A percentile compares a stretch with the other conserved stretches of the same genome.
These are phyloP conservation scores for Amblyopsis rosae DNA, from an alignment of 2,113 vertebrate species.

Conservation along the genomic window DNA sequence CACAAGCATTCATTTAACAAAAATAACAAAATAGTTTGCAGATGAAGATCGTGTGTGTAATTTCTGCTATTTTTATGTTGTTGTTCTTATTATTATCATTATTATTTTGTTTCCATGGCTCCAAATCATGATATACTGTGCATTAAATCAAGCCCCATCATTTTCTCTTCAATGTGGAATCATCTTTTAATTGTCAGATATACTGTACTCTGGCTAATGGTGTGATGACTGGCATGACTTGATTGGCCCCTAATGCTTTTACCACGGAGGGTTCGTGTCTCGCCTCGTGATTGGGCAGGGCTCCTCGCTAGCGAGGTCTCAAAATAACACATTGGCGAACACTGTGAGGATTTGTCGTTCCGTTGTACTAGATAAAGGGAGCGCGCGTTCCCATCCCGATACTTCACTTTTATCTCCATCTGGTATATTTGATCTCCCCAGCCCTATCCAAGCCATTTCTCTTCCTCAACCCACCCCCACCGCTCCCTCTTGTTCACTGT, in stretches of 20 bases:
- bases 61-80: too few species aligned
- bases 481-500: constrained; percentile 57
- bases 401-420: constrained; percentile 10
- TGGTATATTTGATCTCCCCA: constrained; percentile 34
- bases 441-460: constrained; percentile 23
- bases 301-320: background rate
- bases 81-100: too few species aligned
- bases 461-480: constrained; percentile 32
- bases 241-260: constrained; percentile 77
- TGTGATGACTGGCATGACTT: constrained; percentile 86
- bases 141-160: constrained; percentile 82
- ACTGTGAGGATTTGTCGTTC: background rate
- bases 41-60: too few species aligned
- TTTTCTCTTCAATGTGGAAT: constrained; percentile 88
- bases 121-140: background rate
- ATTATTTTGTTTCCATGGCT: too few species aligned
- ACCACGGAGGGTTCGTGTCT: constrained; percentile 81
- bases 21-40: too few species aligned
- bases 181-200: constrained; percentile 91
- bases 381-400: constrained; percentile 2
- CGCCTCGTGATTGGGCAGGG: constrained; percentile 52
- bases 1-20: too few species aligned
- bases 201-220: constrained; percentile 90
- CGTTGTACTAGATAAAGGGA: constrained; percentile 4
- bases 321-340: constrained; percentile 5